Evolutionary conservation across 2,888 invertebrate genomes (phyloP).

Genomic region (Cybosia mesomella): DNA sequence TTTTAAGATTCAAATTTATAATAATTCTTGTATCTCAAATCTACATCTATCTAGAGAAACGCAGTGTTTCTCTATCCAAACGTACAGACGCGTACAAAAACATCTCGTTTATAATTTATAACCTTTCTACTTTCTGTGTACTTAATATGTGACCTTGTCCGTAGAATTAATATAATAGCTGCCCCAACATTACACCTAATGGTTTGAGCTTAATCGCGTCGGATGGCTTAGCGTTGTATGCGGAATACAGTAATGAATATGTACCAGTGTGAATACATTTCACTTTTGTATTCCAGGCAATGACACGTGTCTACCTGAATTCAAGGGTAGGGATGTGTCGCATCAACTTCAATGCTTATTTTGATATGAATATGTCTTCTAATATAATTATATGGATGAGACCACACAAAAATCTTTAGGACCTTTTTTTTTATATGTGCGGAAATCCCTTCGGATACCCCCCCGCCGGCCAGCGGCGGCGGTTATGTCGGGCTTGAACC

Average conservation of each 20-base stretch:
- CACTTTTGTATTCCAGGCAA: background rate
- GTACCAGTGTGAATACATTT: background rate
- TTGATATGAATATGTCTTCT: background rate
- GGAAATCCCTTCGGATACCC: no score
- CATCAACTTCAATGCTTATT: background rate
- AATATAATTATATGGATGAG: no score
- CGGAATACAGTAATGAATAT: conserved; percentile 1
- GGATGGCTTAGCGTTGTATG: conserved; percentile 13
- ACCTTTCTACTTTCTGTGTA: conserved; percentile 16
- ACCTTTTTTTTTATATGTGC: no score
- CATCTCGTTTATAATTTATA: conserved; percentile 13
- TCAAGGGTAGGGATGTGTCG: background rate
- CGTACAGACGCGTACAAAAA: conserved; percentile 7
- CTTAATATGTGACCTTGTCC: conserved; percentile 23
- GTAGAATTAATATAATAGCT: conserved; percentile 21
- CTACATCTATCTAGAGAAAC: no score
- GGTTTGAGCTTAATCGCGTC: conserved; percentile 16
- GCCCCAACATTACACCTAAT: conserved; percentile 21
- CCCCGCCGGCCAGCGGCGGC: no score
- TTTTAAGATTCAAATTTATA: no score
- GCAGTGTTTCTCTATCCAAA: background rate
- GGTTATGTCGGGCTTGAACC: no score
- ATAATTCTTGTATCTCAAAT: no score
- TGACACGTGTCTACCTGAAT: background rate
- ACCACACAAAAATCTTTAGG: no score